Evolutionary conservation across 2,888 invertebrate species (phyloP).

Genomic region (Sipha maydis): DNA sequence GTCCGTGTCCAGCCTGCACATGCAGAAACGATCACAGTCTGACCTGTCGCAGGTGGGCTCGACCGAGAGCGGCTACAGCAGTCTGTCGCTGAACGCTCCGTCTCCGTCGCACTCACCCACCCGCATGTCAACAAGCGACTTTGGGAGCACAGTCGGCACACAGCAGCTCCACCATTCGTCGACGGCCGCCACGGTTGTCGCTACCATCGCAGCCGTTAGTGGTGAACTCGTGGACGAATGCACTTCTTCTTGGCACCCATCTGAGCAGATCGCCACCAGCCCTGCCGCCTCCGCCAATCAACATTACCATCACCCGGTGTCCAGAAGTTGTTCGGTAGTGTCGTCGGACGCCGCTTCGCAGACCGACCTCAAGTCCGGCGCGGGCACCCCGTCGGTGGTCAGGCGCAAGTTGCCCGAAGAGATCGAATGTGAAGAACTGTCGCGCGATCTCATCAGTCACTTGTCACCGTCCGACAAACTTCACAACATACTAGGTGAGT

Average conservation of each 20-base stretch:
- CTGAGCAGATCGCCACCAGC: not conserved
- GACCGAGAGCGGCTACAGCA: slow-evolving; percentile 65
- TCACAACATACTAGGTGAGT: slow-evolving; percentile 74
- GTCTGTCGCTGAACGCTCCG: slow-evolving; percentile 62
- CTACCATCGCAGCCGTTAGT: not conserved
- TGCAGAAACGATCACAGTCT: slow-evolving; percentile 63
- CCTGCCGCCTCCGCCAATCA: not conserved
- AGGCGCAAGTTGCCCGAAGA: slow-evolving; percentile 78
- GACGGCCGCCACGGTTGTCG: not conserved
- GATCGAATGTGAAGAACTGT: slow-evolving; percentile 80
- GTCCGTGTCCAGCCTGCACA: slow-evolving; percentile 46
- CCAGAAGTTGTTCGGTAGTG: slow-evolving; percentile 74
- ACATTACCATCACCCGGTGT: slow-evolving; percentile 65
- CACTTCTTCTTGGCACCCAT: slow-evolving; percentile 24
- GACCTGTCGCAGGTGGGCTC: slow-evolving; percentile 63
- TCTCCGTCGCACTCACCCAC: slow-evolving; percentile 63
- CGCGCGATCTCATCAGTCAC: slow-evolving; percentile 74
- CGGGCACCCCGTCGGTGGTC: slow-evolving; percentile 67
- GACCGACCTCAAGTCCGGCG: slow-evolving; percentile 67
- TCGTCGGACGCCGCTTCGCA: slow-evolving; percentile 73
- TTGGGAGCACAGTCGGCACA: not conserved
- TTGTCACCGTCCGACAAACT: slow-evolving; percentile 75
- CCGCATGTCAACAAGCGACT: slow-evolving; percentile 56
- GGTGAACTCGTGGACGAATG: slow-evolving; percentile 40
- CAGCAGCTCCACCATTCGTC: not conserved